These are phyloP conservation scores for Eupsilia transversa DNA, from an alignment of 2,888 invertebrate species.

Conservation along the genomic window DNA sequence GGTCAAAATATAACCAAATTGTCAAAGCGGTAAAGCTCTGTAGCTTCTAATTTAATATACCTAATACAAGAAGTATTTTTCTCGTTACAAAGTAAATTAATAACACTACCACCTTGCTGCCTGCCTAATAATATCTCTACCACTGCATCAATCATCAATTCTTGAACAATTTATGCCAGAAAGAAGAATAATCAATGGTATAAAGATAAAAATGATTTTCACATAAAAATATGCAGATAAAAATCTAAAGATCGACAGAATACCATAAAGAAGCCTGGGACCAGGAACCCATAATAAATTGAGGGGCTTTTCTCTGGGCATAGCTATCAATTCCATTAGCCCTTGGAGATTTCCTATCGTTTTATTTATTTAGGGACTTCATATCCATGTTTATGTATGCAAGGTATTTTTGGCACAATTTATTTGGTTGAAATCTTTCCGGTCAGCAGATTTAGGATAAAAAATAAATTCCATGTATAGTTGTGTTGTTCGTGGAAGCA, in stretches of 20 bases:
- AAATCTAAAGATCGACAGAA: constrained; percentile 42
- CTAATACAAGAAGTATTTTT: no score
- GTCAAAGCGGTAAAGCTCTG: no score
- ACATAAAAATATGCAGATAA: constrained; percentile 46
- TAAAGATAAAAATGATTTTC: not conserved
- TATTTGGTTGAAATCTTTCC: constrained; percentile 7
- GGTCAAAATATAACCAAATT: no score
- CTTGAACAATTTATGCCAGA: not conserved
- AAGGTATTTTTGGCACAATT: constrained; percentile 8
- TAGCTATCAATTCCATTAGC: constrained; percentile 57
- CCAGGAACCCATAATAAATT: constrained; percentile 56
- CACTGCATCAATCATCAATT: not conserved
- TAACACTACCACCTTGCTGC: not conserved
- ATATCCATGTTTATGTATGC: constrained; percentile 32
- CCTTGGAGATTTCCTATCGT: constrained; percentile 60
- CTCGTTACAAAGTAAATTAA: no score
- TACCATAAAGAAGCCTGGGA: constrained; percentile 44
- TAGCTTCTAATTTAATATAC: no score
- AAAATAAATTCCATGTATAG: no score
- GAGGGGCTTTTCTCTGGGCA: constrained; percentile 54
- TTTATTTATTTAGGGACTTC: constrained; percentile 59
- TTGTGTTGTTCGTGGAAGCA: no score
- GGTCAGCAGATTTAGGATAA: not conserved
- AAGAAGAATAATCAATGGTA: not conserved
- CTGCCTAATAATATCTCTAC: not conserved